Evolutionary conservation across 1,140 invertebrate species (phyloP), one percentile per base, ranked within the genome.

Genomic region (Philopotamus ludificatus): DNA sequence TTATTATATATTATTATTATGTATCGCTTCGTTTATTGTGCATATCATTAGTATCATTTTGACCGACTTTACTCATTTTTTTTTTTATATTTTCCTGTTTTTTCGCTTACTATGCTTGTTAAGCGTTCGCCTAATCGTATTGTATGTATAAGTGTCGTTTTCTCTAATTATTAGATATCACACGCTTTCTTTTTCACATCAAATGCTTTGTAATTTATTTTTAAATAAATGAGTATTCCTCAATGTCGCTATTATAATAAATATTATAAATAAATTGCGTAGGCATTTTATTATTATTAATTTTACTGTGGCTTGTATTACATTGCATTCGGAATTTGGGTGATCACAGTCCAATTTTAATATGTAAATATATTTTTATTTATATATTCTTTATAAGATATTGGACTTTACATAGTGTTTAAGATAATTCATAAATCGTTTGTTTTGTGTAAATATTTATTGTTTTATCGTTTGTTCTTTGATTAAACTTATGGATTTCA

Each of bases 121-220:
- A 47, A 60, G 41, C 42, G 22, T 63, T 25, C 22, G 63, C 67
- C 65, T 70, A 59, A 58, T 67, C 53, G 49, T 50, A 55, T 63
- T 59, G 49, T 50, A 55, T 63, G 67, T 70, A 66, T 70, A 70
- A 63, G 67, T 70, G 67, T 70, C 67, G 67, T 70, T 70, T 63
- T 70, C 67, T 70, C 67, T 70, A 68, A 65, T 64, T 68, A 66
- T 66, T 70, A 47, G 42, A 60, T 47, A 16, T 60, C 41, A 21
- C 22, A 39, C n/a, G 2, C 25, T 20, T 60, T 47, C 39, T 58
- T n/a, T n/a, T 26, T 47, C 41, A 22, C 57, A 47, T 47, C 15
- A 26, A 60, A 12, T n/a, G 57, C 57, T 60, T 60, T n/a, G 47
- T 60, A 47, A 15, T 3, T 2, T 7, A 49, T n/a, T 34, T 34